phyloP scores from a whole-genome alignment of 1,140 invertebrate species.

The Drosophila nannoptera region DNA sequence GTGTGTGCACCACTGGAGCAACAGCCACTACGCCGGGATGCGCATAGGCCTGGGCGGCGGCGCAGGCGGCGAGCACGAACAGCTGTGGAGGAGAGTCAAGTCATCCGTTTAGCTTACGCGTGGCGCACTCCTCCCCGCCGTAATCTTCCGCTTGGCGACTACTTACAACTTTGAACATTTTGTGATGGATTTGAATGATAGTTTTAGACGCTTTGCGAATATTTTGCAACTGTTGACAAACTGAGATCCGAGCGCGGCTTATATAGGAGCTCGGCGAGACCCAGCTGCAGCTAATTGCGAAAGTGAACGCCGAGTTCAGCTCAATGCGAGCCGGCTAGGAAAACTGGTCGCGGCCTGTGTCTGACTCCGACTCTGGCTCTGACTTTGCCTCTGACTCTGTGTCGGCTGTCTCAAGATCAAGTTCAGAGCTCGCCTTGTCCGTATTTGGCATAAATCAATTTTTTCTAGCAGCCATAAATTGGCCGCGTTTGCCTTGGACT shows the following conservation, averaged over 20 bases:
- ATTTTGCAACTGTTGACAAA: constrained; percentile 64
- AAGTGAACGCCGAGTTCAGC: constrained; percentile 57
- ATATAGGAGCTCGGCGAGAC: constrained; percentile 49
- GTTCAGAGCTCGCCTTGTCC: constrained; percentile 71
- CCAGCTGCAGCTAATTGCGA: constrained; percentile 43
- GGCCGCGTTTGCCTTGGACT: constrained; percentile 39
- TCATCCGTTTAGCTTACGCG: constrained; percentile 13
- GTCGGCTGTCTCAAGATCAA: constrained; percentile 66
- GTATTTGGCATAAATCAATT: constrained; percentile 57
- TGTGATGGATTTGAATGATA: constrained; percentile 29
- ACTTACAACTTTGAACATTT: constrained; percentile 78
- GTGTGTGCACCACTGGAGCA: constrained; percentile 80
- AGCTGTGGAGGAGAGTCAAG: constrained; percentile 41
- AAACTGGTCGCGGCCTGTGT: constrained; percentile 50
- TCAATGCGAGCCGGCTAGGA: constrained; percentile 65
- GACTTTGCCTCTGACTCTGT: constrained; percentile 17
- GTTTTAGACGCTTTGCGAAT: constrained; percentile 38
- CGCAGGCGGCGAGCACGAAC: constrained; percentile 59
- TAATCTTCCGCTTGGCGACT: constrained; percentile 1
- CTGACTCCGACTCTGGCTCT: not conserved
- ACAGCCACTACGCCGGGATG: constrained; percentile 76
- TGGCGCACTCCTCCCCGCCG: not conserved
- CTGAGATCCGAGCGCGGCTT: constrained; percentile 37
- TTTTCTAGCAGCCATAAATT: constrained; percentile 32
- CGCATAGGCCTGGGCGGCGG: constrained; percentile 55